Conservation (phyloP, 2,888 invertebrate species). For the Neoscelio sp. region DNA sequence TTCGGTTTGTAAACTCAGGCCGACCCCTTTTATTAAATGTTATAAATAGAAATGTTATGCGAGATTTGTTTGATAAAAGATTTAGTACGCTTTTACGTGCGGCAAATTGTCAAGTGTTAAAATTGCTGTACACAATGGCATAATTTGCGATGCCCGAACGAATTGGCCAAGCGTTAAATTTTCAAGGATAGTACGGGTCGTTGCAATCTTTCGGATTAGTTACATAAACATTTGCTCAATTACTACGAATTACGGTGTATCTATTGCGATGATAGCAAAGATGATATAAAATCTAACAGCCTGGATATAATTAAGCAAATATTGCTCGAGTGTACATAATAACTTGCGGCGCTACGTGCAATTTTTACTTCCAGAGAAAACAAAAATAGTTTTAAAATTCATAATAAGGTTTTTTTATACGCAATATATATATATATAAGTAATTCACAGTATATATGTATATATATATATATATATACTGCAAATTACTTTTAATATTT, state of each 20-base stretch:
- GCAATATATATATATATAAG: too few species aligned
- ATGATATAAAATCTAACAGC: constrained; percentile 35
- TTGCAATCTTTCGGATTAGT: constrained; percentile 48
- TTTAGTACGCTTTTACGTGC: constrained; percentile 27
- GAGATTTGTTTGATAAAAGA: constrained; percentile 37
- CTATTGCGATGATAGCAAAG: constrained; percentile 21
- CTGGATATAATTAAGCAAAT: constrained; percentile 17
- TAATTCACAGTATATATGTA: too few species aligned
- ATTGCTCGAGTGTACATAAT: too few species aligned
- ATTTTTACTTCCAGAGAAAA: too few species aligned
- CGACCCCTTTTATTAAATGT: neutral
- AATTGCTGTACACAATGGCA: constrained; percentile 46
- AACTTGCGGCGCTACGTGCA: too few species aligned
- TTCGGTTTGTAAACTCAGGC: neutral
- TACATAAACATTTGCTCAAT: constrained; percentile 41
- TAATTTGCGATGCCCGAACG: constrained; percentile 46
- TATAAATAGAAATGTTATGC: constrained; percentile 5
- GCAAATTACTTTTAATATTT: too few species aligned
- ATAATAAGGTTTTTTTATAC: too few species aligned
- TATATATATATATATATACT: too few species aligned
- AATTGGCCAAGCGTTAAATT: constrained; percentile 51
- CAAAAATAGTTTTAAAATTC: too few species aligned
- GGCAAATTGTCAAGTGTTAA: constrained; percentile 39
- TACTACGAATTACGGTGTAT: constrained; percentile 17
- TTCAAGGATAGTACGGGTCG: constrained; percentile 50